These are phyloP conservation scores for Lasioglossum vierecki DNA, from an alignment of 2,888 invertebrate species.

Conservation along the genomic window DNA sequence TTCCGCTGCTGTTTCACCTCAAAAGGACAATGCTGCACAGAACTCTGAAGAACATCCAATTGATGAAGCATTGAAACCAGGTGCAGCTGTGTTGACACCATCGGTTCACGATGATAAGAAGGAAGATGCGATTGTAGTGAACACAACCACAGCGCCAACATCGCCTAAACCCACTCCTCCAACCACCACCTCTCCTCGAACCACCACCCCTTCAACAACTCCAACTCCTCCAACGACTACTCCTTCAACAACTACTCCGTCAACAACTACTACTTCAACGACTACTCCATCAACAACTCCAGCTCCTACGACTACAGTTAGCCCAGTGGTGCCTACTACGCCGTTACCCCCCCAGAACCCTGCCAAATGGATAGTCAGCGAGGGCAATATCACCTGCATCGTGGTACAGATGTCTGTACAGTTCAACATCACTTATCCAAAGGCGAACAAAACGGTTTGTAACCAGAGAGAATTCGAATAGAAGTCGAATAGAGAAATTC, in stretches of 20 bases:
- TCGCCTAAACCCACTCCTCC: neutral
- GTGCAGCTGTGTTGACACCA: neutral
- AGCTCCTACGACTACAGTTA: conserved; percentile 69
- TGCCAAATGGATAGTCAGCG: conserved; percentile 85
- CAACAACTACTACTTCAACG: neutral
- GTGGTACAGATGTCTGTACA: conserved; percentile 88
- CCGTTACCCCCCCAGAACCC: conserved; percentile 75
- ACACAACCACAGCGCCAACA: neutral
- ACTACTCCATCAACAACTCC: neutral
- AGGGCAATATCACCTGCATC: conserved; percentile 86
- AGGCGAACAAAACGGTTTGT: conserved; percentile 73
- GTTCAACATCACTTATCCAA: conserved; percentile 86
- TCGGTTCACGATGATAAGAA: neutral
- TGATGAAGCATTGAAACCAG: neutral
- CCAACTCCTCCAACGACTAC: neutral
- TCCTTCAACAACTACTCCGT: neutral
- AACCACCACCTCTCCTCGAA: neutral
- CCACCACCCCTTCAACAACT: neutral
- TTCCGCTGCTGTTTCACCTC: neutral
- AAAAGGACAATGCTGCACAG: neutral
- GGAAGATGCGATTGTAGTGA: neutral
- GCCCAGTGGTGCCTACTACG: conserved; percentile 53
- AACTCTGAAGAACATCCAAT: neutral
- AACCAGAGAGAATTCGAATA: conserved; percentile 12
- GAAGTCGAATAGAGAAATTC: neutral